These are phyloP conservation scores for Callosobruchus maculatus DNA, from an alignment of 2,888 invertebrate genomes.

Conservation along the genomic window DNA sequence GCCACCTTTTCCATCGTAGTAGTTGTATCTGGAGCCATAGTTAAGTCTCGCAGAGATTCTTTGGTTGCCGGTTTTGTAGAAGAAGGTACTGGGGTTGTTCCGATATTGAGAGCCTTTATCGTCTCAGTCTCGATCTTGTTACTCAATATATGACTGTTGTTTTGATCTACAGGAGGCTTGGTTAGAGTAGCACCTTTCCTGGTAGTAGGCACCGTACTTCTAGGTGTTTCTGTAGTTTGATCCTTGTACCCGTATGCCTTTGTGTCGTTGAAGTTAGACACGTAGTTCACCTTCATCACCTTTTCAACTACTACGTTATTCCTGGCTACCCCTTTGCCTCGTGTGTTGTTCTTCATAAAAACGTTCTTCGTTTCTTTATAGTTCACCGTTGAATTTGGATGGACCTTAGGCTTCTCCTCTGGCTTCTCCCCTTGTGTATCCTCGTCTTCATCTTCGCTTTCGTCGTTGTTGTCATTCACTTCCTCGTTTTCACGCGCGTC, in stretches of 20 bases:
- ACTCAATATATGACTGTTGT: conserved; percentile 34
- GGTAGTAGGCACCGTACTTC: conserved; percentile 20
- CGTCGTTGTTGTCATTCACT: conserved; percentile 12
- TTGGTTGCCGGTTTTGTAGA: not conserved
- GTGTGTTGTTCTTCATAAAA: conserved; percentile 33
- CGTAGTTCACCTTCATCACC: conserved; percentile 50
- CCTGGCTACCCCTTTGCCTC: conserved; percentile 35
- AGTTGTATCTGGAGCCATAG: conserved; percentile 2
- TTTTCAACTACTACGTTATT: conserved; percentile 46
- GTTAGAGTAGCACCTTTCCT: conserved; percentile 26
- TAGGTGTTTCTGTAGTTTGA: not conserved
- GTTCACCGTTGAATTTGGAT: conserved; percentile 31
- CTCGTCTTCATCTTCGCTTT: conserved; percentile 19
- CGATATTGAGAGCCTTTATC: conserved; percentile 19
- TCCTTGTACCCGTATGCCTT: conserved; percentile 42
- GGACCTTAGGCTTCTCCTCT: conserved; percentile 28
- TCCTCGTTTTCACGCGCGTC: conserved; percentile 15
- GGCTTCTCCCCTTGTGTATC: conserved; percentile 23
- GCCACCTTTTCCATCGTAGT: conserved; percentile 11
- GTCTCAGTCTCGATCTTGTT: conserved; percentile 43
- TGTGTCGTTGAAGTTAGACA: conserved; percentile 55
- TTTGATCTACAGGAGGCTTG: conserved; percentile 28
- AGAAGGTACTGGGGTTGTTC: not conserved
- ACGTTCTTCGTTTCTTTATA: conserved; percentile 33
- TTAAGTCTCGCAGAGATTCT: not conserved